phyloP scores from a whole-genome alignment of 2,888 invertebrate genomes.

The Phortica okadai region DNA sequence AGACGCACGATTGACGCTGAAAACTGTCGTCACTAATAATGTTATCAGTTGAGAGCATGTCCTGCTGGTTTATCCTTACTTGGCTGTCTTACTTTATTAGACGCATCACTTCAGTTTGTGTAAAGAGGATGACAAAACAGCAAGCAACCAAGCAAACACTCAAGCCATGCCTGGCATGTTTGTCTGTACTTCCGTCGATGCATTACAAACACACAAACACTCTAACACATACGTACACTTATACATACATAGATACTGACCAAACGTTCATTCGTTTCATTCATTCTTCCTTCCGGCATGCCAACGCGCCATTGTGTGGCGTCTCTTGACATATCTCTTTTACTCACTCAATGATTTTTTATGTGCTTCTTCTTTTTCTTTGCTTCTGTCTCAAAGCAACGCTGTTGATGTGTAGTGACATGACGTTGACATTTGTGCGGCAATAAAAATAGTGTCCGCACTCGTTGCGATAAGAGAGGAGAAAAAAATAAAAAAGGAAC shows the following conservation, averaged over 20 bases:
- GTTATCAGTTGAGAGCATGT: constrained; percentile 12
- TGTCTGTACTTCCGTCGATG: not conserved
- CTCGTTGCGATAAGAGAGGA: not conserved
- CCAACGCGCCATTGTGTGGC: not conserved
- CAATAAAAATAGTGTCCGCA: constrained; percentile 25
- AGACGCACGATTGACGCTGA: not conserved
- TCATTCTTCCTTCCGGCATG: not conserved
- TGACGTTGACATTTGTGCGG: constrained; percentile 32
- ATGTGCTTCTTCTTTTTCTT: not conserved
- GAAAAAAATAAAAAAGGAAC: not conserved
- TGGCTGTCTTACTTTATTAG: not conserved
- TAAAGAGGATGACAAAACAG: not conserved
- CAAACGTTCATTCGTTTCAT: not conserved
- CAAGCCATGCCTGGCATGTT: not conserved
- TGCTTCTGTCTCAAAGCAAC: not conserved
- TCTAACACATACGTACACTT: no score
- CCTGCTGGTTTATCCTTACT: constrained; percentile 9
- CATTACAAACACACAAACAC: not conserved
- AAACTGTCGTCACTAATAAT: constrained; percentile 20
- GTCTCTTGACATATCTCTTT: not conserved
- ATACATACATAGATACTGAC: not conserved
- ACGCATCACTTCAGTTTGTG: not conserved
- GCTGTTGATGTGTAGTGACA: constrained; percentile 25
- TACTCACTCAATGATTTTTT: not conserved
- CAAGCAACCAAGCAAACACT: not conserved